These are phyloP conservation scores for Clavelina lepadiformis DNA, from an alignment of 23 tunicate genomes.

Conservation along the genomic window DNA sequence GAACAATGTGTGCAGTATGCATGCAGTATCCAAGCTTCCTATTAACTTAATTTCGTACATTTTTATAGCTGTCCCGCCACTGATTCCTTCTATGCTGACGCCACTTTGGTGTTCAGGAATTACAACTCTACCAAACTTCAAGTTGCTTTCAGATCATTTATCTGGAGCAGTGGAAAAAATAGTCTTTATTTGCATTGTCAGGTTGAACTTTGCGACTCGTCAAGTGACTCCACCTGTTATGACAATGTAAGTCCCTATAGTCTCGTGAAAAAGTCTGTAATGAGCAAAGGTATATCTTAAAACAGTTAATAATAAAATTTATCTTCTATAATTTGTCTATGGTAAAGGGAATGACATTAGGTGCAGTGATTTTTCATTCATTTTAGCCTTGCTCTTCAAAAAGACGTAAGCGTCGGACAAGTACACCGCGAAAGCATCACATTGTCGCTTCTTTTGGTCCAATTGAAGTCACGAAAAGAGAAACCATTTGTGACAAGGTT, in stretches of 20 bases:
- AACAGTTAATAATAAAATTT: too few species aligned
- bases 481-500: too few species aligned
- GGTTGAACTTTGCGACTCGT: constrained; percentile 9
- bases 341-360: too few species aligned
- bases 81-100: constrained; percentile 19
- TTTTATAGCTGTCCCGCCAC: constrained; percentile 8
- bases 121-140: constrained; percentile 17
- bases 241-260: constrained; percentile 17
- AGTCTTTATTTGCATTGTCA: constrained; percentile 24
- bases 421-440: too few species aligned
- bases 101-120: constrained; percentile 5
- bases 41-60: neutral
- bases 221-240: neutral
- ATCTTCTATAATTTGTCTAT: too few species aligned
- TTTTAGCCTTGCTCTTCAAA: too few species aligned
- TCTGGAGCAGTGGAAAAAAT: constrained; percentile 21
- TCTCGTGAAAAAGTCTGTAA: too few species aligned
- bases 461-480: too few species aligned
- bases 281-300: too few species aligned
- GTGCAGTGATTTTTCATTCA: too few species aligned
- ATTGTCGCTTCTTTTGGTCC: too few species aligned
- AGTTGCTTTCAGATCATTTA: constrained; percentile 23
- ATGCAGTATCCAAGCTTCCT: neutral
- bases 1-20: neutral
- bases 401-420: too few species aligned